Conservation (phyloP, 2,113 vertebrate genomes). For the Peromyscus leucopus region DNA sequence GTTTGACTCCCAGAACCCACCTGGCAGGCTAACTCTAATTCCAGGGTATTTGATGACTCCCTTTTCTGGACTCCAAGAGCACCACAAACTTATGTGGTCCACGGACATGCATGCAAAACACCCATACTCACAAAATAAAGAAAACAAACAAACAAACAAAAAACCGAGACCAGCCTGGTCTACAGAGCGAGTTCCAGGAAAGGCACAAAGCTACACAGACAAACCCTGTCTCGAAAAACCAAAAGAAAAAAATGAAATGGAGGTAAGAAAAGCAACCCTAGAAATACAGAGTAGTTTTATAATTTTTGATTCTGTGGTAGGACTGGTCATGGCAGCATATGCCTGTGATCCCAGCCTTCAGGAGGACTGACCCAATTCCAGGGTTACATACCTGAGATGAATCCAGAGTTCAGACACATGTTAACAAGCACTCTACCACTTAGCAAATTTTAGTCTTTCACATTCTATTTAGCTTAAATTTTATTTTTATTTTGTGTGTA, state of each 20-base stretch:
- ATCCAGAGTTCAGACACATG: background rate
- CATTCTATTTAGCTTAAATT: too few relatives aligned
- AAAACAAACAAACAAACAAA: background rate
- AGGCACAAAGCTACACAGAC: background rate
- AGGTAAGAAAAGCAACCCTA: background rate
- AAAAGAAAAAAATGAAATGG: background rate
- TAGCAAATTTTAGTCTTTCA: background rate
- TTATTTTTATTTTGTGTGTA: background rate
- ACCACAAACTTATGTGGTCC: background rate
- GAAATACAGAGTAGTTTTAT: background rate
- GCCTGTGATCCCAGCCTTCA: background rate
- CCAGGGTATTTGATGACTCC: background rate
- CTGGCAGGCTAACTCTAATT: background rate
- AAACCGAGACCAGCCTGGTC: too few relatives aligned
- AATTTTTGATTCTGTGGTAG: background rate
- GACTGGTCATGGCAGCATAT: background rate
- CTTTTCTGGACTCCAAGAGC: background rate
- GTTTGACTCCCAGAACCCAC: background rate
- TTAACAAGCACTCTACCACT: background rate
- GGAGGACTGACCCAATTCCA: background rate
- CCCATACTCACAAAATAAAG: background rate
- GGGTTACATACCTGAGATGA: background rate
- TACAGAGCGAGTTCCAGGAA: too few relatives aligned
- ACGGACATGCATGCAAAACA: background rate
- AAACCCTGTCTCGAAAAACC: too few relatives aligned